These are phyloP conservation scores for Leptoteleia sp. DNA, from an alignment of 1,140 invertebrate species.

Conservation along the genomic window DNA sequence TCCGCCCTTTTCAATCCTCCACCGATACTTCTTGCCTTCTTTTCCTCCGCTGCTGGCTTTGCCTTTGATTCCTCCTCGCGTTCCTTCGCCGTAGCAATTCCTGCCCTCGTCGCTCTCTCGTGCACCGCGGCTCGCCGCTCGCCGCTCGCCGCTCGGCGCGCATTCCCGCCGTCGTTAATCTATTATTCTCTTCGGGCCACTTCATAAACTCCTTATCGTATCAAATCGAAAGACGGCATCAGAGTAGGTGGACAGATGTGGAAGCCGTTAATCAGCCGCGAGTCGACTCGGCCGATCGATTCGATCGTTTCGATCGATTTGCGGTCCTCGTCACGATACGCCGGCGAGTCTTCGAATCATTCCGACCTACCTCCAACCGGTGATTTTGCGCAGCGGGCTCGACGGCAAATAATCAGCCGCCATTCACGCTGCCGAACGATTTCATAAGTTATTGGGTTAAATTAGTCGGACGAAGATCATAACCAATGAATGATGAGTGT, in stretches of 20 bases:
- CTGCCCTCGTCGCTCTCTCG: too few species aligned
- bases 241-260: slow-evolving; percentile 71
- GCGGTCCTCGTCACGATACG: slow-evolving; percentile 36
- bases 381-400: too few species aligned
- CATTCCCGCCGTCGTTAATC: slow-evolving; percentile 71
- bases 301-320: slow-evolving; percentile 37
- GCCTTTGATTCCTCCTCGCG: too few species aligned
- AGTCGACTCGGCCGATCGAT: slow-evolving; percentile 48
- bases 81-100: too few species aligned
- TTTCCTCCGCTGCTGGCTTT: too few species aligned
- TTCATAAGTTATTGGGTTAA: too few species aligned
- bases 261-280: slow-evolving; percentile 76
- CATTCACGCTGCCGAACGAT: too few species aligned
- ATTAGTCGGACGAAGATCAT: too few species aligned
- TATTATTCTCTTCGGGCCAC: slow-evolving; percentile 76
- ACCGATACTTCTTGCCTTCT: slow-evolving; percentile 22
- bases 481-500: too few species aligned
- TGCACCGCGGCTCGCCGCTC: too few species aligned
- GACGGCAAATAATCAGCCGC: too few species aligned
- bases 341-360: slow-evolving; percentile 20
- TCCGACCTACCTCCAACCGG: slow-evolving; percentile 2
- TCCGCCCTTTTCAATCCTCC: slow-evolving; percentile 35
- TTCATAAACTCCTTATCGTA: slow-evolving; percentile 79
- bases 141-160: too few species aligned
- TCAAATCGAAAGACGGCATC: slow-evolving; percentile 71